Conservation (phyloP, 1,140 invertebrate genomes). For the Megalonaias nervosa region DNA sequence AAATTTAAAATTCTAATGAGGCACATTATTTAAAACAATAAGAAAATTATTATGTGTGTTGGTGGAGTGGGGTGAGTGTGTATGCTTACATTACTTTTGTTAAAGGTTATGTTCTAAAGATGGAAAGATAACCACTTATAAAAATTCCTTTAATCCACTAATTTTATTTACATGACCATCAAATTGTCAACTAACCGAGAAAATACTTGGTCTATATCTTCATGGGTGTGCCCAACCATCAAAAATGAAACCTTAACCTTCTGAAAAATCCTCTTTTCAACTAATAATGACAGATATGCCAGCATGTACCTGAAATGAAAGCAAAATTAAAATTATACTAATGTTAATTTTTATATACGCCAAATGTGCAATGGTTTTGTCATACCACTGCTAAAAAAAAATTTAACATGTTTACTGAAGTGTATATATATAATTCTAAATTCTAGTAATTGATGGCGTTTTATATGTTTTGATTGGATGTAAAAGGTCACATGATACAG, state of each 20-base stretch:
- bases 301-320: constrained; percentile 23
- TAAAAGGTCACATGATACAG: too few species aligned
- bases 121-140: neutral
- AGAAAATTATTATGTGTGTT: too few species aligned
- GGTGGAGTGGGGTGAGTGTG: too few species aligned
- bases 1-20: too few species aligned
- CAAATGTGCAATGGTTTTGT: too few species aligned
- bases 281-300: constrained; percentile 9
- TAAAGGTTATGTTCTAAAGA: neutral
- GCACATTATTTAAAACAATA: too few species aligned
- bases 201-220: constrained; percentile 35
- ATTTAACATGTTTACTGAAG: too few species aligned
- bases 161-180: neutral
- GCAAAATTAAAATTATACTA: too few species aligned
- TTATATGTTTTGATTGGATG: constrained; percentile 22
- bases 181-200: constrained; percentile 15
- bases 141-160: neutral
- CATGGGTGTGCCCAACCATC: constrained; percentile 36
- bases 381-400: neutral
- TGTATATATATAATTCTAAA: constrained; percentile 15
- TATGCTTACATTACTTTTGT: too few species aligned
- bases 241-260: constrained; percentile 30
- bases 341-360: neutral
- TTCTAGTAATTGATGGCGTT: constrained; percentile 22
- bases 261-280: constrained; percentile 20